Conservation (phyloP, 2,113 vertebrate genomes). For the Elachura formosa region DNA sequence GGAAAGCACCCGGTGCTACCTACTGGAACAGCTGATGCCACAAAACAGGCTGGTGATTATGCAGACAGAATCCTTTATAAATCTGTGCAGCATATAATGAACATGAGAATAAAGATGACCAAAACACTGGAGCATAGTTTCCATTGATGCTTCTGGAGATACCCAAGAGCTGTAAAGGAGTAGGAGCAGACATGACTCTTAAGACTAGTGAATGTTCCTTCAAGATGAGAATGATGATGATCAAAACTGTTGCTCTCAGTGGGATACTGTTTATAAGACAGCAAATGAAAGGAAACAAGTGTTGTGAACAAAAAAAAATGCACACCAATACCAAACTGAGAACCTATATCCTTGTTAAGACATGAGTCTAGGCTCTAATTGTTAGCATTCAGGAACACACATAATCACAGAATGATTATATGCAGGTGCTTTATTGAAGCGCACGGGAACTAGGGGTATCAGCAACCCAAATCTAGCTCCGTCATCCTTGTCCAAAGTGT, state of each 20-base stretch:
- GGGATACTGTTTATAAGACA: not conserved
- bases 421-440: no score
- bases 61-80: constrained; percentile 6
- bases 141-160: not conserved
- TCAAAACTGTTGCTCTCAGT: not conserved
- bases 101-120: not conserved
- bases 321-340: not conserved
- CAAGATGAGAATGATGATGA: not conserved
- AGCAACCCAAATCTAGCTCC: no score
- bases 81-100: constrained; percentile 15
- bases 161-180: not conserved
- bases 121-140: not conserved
- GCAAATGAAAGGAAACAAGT: not conserved
- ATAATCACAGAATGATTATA: no score
- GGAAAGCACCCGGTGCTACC: constrained; percentile 31
- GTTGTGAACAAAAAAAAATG: accelerated
- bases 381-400: no score
- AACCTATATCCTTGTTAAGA: not conserved
- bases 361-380: not conserved
- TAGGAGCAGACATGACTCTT: not conserved
- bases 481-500: no score
- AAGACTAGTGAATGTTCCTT: not conserved
- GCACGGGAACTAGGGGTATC: no score
- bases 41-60: constrained; percentile 29
- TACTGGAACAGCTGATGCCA: constrained; percentile 13